Evolutionary conservation across 1,140 invertebrate genomes (phyloP).

Genomic region (Musca vetustissima): DNA sequence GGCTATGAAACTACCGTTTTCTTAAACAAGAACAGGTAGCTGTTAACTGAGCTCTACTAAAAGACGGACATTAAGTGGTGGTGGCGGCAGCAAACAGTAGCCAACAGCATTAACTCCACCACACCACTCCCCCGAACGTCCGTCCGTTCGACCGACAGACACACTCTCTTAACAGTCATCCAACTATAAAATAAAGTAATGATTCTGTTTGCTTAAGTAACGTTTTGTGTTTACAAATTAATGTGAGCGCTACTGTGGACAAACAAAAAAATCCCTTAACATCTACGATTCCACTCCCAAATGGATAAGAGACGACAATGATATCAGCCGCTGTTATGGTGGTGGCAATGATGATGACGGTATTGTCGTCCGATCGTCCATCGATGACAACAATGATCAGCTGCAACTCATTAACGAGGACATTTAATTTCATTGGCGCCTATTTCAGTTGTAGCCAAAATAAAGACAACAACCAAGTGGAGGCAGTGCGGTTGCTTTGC

Average conservation of each 20-base stretch:
- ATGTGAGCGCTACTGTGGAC: constrained; percentile 7
- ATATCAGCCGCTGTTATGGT: not conserved
- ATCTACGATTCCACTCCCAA: not conserved
- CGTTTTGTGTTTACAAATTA: constrained; percentile 23
- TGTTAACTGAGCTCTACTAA: not conserved
- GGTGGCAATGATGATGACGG: not conserved
- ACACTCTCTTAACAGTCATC: no score
- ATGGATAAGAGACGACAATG: not conserved
- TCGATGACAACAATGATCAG: constrained; percentile 16
- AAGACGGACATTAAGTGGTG: not conserved
- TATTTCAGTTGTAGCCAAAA: not conserved
- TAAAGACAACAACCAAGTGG: not conserved
- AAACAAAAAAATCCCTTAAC: not conserved
- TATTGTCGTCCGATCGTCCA: not conserved
- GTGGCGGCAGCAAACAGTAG: not conserved
- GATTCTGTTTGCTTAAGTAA: not conserved
- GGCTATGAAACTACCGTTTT: constrained; percentile 10
- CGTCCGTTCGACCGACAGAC: no score
- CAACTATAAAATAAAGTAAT: not conserved
- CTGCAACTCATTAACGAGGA: constrained; percentile 22
- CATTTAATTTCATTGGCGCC: constrained; percentile 24
- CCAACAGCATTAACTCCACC: no score
- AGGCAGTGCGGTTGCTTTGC: no score
- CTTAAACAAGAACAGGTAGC: constrained; percentile 1
- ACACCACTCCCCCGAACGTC: no score